These are phyloP conservation scores for Allacma fusca DNA, from an alignment of 2,888 invertebrate genomes.

Conservation along the genomic window DNA sequence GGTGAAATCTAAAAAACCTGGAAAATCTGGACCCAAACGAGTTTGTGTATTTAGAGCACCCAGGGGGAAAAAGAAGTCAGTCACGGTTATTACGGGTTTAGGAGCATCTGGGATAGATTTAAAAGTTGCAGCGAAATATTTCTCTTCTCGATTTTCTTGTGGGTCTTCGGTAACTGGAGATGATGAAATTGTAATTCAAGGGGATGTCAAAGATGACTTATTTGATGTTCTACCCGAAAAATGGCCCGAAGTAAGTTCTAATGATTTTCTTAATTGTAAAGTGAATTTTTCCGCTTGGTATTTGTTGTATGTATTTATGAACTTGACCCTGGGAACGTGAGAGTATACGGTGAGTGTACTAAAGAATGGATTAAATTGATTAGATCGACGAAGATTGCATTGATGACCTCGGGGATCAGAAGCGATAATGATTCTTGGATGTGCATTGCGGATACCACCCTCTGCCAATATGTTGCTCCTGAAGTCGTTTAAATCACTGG, in stretches of 20 bases:
- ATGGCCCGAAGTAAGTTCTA: conserved; percentile 83
- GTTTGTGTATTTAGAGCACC: conserved; percentile 88
- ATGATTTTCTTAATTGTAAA: no score
- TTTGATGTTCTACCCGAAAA: conserved; percentile 98
- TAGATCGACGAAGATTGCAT: conserved; percentile 91
- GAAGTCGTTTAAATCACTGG: no score
- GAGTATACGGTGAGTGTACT: no score
- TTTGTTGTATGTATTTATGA: not conserved
- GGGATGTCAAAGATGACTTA: conserved; percentile 97
- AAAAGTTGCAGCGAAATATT: conserved; percentile 97
- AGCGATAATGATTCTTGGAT: conserved; percentile 72
- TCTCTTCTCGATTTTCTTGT: conserved; percentile 97
- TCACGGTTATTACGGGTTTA: conserved; percentile 95
- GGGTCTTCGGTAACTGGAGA: conserved; percentile 99
- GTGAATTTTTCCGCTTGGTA: no score
- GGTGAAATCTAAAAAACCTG: conserved; percentile 88
- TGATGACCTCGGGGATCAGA: conserved; percentile 91
- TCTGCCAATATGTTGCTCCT: no score
- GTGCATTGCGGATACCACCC: no score
- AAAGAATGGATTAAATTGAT: no score
- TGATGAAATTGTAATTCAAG: conserved; percentile 99
- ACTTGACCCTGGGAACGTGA: no score
- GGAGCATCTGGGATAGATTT: conserved; percentile 94
- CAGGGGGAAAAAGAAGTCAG: conserved; percentile 97
- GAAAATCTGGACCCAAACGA: conserved; percentile 86